A percentile compares a stretch with the other conserved stretches of the same genome.
phyloP scores from a whole-genome alignment of 2,113 vertebrate genomes.

The Castor canadensis region DNA sequence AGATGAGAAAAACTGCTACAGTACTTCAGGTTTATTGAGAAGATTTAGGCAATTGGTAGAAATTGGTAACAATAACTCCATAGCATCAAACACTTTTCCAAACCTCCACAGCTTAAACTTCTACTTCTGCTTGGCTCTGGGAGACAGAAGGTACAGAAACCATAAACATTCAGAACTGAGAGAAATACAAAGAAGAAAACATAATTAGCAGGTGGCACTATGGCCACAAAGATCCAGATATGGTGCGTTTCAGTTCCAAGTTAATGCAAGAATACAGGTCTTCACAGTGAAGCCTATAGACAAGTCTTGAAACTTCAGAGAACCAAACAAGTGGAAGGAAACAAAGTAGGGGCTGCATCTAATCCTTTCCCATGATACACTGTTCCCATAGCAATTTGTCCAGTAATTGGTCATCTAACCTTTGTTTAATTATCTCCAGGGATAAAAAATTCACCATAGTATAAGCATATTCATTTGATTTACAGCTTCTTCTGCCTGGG shows the following conservation, averaged over 20 bases:
- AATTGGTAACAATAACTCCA: neutral
- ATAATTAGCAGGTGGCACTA: neutral
- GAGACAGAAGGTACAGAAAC: neutral
- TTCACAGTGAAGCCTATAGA: neutral
- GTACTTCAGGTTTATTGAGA: neutral
- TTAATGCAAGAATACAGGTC: neutral
- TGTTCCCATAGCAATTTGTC: neutral
- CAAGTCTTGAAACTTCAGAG: neutral
- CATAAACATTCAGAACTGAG: neutral
- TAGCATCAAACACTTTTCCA: neutral
- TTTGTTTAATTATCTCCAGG: neutral
- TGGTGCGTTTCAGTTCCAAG: neutral
- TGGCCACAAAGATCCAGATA: neutral
- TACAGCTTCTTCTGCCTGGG: too few relatives aligned
- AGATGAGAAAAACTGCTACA: neutral
- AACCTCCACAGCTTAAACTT: neutral
- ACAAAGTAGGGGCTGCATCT: neutral
- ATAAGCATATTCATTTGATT: neutral
- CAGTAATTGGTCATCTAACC: neutral
- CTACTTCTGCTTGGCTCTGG: neutral
- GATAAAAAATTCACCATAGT: neutral
- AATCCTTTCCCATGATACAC: neutral
- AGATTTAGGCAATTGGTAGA: neutral
- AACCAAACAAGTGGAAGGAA: neutral
- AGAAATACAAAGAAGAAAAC: neutral